phyloP scores from a whole-genome alignment of 2,797 vertebrate species.

The Characodon lateralis region DNA sequence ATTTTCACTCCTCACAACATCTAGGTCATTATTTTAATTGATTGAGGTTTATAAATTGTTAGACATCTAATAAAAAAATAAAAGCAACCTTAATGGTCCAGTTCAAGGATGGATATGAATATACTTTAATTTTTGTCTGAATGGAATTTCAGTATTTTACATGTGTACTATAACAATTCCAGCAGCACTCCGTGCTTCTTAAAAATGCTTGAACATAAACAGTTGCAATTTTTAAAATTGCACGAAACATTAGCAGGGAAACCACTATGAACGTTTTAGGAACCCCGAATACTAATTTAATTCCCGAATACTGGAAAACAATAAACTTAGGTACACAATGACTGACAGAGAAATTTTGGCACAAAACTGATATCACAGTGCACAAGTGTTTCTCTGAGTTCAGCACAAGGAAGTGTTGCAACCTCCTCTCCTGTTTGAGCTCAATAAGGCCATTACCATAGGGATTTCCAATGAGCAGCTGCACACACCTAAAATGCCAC shows the following conservation, averaged over 20 bases:
- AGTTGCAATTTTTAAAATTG: slow-evolving; percentile 1
- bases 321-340: slow-evolving; percentile 56
- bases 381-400: slow-evolving; percentile 30
- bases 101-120: not conserved
- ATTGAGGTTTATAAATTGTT: not conserved
- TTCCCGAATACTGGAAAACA: slow-evolving; percentile 58
- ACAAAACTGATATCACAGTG: slow-evolving; percentile 6
- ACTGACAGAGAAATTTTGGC: not conserved
- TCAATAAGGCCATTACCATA: slow-evolving; percentile 60
- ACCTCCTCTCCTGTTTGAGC: slow-evolving; percentile 49
- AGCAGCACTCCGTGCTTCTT: slow-evolving; percentile 25
- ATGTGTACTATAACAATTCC: slow-evolving; percentile 15
- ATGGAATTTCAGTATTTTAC: not conserved
- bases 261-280: slow-evolving; percentile 67
- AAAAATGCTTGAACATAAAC: not conserved
- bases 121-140: not conserved
- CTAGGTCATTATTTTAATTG: not conserved
- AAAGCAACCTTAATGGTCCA: not conserved
- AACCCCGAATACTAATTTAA: slow-evolving; percentile 49
- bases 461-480: slow-evolving; percentile 64
- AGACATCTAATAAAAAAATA: not conserved
- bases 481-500: slow-evolving; percentile 49
- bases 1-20: not conserved
- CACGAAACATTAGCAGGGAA: slow-evolving; percentile 56
- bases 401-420: slow-evolving; percentile 19